Evolutionary conservation across 2,113 vertebrate genomes (phyloP), one percentile per base, ranked within the genome.

Genomic region (Psittacus erithacus): DNA sequence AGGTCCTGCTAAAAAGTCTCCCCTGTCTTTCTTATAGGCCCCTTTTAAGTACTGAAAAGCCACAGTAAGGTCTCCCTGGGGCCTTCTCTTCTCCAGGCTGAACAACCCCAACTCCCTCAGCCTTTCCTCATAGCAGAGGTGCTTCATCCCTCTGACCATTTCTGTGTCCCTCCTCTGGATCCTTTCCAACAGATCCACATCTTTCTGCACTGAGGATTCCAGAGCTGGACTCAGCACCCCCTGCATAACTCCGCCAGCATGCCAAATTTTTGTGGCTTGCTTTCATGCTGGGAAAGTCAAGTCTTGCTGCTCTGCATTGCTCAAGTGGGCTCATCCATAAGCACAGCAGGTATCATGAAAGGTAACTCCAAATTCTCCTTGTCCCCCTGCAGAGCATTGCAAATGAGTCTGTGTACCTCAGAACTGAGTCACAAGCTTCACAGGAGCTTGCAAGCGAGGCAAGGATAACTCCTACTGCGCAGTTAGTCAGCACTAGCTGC

Each of bases 311-410:
- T 82, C 52, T 6, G 39, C 31, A 8, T 2, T 13, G 43, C 43
- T 46, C 52, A 53, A 20, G 22, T 1, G 3, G 25, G 43, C 35
- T 81, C 55, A 67, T 6, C 46, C 19, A 4, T 16, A 81, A 47
- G n/a, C 57, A 49, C 38, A 67, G 69, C 0, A 0, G 29, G 18
- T 17, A 71, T 9, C 23, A 24, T 11, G 27, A 82, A 44, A 63
- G 13, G 19, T 0, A 65, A n/a, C 9, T 50, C 52, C 23, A 77
- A 76, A 23, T 38, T 64, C 76, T 31, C 35, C 35, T 77, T 46
- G 25, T 5, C 29, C 17, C 46, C 17, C 53, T 9, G 5, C 50
- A 53, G 78, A 64, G 35, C 88, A 39, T 1, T 11, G 57, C 47
- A 46, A 44, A 76, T 0, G 2, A 81, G 53, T 24, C 41, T 4